Evolutionary conservation across 2,797 vertebrate genomes (phyloP), one percentile per base, ranked within the genome.

Genomic region (Helicolenus hilgendorfi): DNA sequence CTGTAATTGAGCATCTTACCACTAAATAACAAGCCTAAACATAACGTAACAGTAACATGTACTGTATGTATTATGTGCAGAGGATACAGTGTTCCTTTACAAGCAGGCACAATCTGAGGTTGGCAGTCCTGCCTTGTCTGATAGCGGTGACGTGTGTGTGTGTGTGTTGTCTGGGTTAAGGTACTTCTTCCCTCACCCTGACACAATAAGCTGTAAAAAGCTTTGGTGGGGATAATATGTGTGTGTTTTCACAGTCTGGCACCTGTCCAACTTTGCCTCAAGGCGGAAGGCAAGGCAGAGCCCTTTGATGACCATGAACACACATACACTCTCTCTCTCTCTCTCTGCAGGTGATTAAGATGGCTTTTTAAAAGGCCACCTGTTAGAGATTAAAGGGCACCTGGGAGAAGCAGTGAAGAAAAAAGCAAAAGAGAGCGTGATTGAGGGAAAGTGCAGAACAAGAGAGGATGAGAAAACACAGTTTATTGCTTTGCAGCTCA

Each of bases 371-470:
- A 94, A 97, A 97, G 92, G 90, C 95, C 98, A 98, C 96, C 98
- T 98, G 98, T 96, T 97, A 86, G 92, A 98, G 97, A 97, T 98
- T 97, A 97, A 97, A 97, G 93, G 96, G 88, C 96, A 97, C 96
- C 96, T 96, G 96, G 96, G 94, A 96, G 86, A 92, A 90, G 83
- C 72, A 5, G 76, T 79, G 87, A 91, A 10, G 49, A 22, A 55
- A 55, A 87, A 92, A 82, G 75, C 73, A 77, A 68, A 84, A 62
- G 72, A 87, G 77, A 85, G 81, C 41, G 4, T 64, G 81, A 69
- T 65, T 63, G 80, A 86, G 71, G 63, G 73, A 89, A 69, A 86
- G 38, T 63, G 79, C 75, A 24, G 73, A 89, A 83, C 79, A 89
- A 91, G 81, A 80, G 71, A 36, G 20, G 68, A 84, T 8, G 60